phyloP scores from a whole-genome alignment of 1,140 invertebrate species.

The Drosophila mojavensis region DNA sequence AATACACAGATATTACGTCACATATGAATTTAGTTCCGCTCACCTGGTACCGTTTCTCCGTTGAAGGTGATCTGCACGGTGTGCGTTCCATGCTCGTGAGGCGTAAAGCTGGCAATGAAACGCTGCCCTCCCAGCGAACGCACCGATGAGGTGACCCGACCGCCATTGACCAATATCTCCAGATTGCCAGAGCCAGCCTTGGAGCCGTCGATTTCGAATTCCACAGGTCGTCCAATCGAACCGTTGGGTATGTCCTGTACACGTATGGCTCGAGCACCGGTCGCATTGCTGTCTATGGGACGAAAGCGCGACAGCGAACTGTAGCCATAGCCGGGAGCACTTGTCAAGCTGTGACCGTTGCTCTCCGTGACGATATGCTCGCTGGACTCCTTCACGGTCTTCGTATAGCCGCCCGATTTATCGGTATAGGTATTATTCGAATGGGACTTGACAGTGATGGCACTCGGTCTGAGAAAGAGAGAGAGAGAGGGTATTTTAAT shows the following conservation, averaged over 20 bases:
- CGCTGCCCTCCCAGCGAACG: constrained; percentile 95
- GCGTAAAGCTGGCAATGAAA: constrained; percentile 96
- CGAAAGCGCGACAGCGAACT: constrained; percentile 80
- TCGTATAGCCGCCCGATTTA: constrained; percentile 77
- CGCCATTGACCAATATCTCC: constrained; percentile 98
- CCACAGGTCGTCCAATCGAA: constrained; percentile 93
- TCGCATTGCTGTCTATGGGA: constrained; percentile 83
- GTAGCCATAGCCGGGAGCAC: constrained; percentile 58
- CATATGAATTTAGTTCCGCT: constrained; percentile 78
- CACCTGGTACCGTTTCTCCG: constrained; percentile 95
- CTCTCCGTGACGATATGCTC: constrained; percentile 80
- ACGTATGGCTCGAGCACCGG: constrained; percentile 90
- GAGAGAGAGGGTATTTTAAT: neutral
- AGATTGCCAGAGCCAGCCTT: constrained; percentile 97
- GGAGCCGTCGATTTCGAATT: constrained; percentile 98
- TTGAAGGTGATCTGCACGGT: constrained; percentile 98
- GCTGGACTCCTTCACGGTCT: constrained; percentile 81
- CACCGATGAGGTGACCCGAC: constrained; percentile 97
- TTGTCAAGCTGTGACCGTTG: constrained; percentile 54
- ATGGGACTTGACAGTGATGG: constrained; percentile 83
- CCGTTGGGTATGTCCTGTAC: constrained; percentile 94
- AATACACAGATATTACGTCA: constrained; percentile 9
- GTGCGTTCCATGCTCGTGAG: constrained; percentile 93
- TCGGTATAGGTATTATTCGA: constrained; percentile 81
- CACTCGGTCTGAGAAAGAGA: constrained; percentile 70